phyloP scores from a whole-genome alignment of 2,113 vertebrate species.

The Anser cygnoides region DNA sequence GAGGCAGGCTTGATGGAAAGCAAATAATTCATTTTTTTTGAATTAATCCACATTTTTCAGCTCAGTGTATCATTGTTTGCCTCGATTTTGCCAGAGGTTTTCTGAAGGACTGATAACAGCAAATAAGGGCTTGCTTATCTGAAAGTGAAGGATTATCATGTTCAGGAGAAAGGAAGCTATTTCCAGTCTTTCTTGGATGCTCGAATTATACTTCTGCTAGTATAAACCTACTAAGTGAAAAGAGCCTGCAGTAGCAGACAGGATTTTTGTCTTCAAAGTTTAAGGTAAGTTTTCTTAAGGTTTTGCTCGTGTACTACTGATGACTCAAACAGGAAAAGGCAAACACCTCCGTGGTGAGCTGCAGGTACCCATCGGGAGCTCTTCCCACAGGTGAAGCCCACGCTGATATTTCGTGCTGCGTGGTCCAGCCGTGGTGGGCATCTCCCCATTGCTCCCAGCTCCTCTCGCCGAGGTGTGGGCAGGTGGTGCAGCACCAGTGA shows the following conservation, averaged over 20 bases:
- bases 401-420: rapidly evolving
- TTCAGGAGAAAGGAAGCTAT: not conserved
- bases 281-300: not conserved
- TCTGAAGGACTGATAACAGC: not conserved
- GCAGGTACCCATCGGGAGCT: rapidly evolving
- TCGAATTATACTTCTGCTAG: not conserved
- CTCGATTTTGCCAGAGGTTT: not conserved
- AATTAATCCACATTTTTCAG: not conserved
- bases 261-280: not conserved
- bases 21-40: not conserved
- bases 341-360: not conserved
- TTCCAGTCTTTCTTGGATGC: not conserved
- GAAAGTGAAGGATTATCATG: not conserved
- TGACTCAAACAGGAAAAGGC: not conserved
- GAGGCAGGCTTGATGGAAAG: not conserved
- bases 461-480: not conserved
- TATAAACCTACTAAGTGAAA: not conserved
- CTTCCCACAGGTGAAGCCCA: not conserved
- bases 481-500: not conserved
- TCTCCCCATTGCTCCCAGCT: no score
- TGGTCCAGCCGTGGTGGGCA: not conserved
- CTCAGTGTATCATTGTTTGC: not conserved
- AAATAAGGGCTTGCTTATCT: not conserved
- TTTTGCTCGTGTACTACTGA: not conserved
- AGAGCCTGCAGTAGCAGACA: not conserved